Evolutionary conservation across 2,113 vertebrate species (phyloP), one percentile per base, ranked within the genome.

Genomic region (Halichoeres trimaculatus): DNA sequence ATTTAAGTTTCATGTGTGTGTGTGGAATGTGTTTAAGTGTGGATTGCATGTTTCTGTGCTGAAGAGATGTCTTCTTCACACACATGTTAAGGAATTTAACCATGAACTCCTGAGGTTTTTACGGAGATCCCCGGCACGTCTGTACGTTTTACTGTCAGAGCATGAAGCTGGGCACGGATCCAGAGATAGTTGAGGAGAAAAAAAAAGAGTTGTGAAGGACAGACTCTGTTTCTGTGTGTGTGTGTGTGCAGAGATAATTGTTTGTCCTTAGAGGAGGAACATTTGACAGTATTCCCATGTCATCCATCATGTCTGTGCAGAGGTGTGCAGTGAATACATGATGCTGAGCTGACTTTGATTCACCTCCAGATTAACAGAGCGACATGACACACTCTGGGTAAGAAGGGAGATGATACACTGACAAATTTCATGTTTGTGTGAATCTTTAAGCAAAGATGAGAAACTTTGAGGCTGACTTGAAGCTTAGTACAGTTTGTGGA

Each of bases 231-330:
- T 60, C 5, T 52, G 40, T 36, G 38, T 53, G 22, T 47, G 38
- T 63, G 52, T 61, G 61, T 38, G 40, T 2, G 47, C 5, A 20
- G 16, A 22, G 8, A 2, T 70, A 60, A 57, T 26, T 26, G 35
- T 10, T 74, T 40, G 62, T 5, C 65, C 36, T 40, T 10, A 8
- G 14, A 52, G 22, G 23, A 58, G 40, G 60, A 72, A 74, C 68
- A 53, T 78, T 22, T 71, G 61, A 71, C 2, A 7, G 65, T 34
- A 35, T 56, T 76, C 70, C 23, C 54, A 38, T 54, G 70, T 1
- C 63, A 45, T 75, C 66, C 78, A 76, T 84, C 80, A 64, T 19
- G 43, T 62, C 53, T n/a, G 54, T 34, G 24, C 38, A 24, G 45
- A 53, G 58, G 50, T 45, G 62, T 40, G 41, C 62, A 40, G 36